A percentile compares a stretch with the other conserved stretches of the same genome.
Evolutionary conservation across 2,888 invertebrate genomes (phyloP).

Genomic region (Papilio gigon): DNA sequence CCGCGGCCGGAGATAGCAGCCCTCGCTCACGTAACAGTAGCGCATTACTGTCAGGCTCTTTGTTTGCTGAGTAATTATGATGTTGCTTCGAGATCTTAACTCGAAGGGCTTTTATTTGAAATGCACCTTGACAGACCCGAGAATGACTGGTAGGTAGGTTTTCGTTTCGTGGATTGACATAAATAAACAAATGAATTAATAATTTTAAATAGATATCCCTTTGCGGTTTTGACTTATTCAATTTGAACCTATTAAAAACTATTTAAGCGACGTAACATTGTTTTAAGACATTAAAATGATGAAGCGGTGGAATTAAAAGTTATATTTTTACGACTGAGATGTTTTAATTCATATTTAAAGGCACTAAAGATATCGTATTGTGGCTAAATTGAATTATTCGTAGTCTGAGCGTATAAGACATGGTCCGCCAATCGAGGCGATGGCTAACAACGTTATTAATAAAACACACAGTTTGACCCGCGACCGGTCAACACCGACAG

Average conservation of each 20-base stretch:
- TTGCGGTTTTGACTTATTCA: neutral
- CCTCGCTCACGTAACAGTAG: conserved; percentile 42
- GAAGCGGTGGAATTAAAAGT: neutral
- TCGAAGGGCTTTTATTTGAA: conserved; percentile 17
- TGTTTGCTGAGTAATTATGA: conserved; percentile 43
- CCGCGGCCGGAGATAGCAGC: conserved; percentile 46
- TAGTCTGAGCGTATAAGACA: conserved; percentile 51
- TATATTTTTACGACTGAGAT: conserved; percentile 40
- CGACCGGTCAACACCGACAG: conserved; percentile 48
- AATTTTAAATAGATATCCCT: neutral
- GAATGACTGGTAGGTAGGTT: neutral
- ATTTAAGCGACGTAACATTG: neutral
- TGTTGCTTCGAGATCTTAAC: conserved; percentile 23
- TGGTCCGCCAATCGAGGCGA: conserved; percentile 48
- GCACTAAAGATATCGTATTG: conserved; percentile 47
- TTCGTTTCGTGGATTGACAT: neutral
- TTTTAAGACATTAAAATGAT: neutral
- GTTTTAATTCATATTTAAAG: conserved; percentile 54
- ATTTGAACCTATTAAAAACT: neutral
- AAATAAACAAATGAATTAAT: neutral
- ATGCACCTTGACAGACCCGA: neutral
- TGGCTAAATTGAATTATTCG: conserved; percentile 49
- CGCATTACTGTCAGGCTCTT: conserved; percentile 45
- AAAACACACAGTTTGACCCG: conserved; percentile 54
- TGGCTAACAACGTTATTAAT: conserved; percentile 57